phyloP scores from a whole-genome alignment of 1,140 invertebrate genomes.

The Heterodera schachtii region DNA sequence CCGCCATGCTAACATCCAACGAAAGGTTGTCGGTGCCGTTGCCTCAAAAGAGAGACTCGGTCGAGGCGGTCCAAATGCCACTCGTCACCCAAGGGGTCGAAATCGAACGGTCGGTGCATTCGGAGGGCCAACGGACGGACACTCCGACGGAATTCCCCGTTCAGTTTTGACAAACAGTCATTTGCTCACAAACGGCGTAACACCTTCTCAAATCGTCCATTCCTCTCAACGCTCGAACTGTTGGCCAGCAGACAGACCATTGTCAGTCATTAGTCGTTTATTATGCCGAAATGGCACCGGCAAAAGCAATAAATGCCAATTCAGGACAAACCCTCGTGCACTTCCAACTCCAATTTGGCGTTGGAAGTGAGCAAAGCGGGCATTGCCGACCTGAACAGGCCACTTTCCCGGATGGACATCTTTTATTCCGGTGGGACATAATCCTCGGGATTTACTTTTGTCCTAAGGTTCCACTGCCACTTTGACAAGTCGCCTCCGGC shows the following conservation, averaged over 20 bases:
- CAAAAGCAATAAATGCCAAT: background rate
- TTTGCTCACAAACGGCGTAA: slow-evolving; percentile 25
- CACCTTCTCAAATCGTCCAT: slow-evolving; percentile 43
- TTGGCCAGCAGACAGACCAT: slow-evolving; percentile 45
- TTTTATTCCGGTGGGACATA: slow-evolving; percentile 82
- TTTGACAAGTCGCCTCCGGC: slow-evolving; percentile 32
- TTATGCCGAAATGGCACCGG: too few species aligned
- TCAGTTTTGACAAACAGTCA: slow-evolving; percentile 31
- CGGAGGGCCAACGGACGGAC: background rate
- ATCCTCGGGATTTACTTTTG: background rate
- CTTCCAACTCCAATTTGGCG: slow-evolving; percentile 52
- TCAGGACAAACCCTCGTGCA: slow-evolving; percentile 31
- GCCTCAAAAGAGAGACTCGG: slow-evolving; percentile 16
- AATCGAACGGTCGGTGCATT: slow-evolving; percentile 20
- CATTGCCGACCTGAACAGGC: slow-evolving; percentile 75
- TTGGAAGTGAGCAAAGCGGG: slow-evolving; percentile 56
- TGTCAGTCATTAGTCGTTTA: background rate
- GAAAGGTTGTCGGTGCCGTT: background rate
- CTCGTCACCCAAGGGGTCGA: slow-evolving; percentile 27
- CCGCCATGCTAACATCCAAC: background rate
- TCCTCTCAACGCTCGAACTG: slow-evolving; percentile 59
- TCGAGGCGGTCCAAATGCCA: background rate
- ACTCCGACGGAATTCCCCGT: background rate
- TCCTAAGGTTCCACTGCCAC: slow-evolving; percentile 44
- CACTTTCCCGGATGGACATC: slow-evolving; percentile 92